Conservation (phyloP, 2,113 vertebrate genomes). For the Poeciliopsis occidentalis region DNA sequence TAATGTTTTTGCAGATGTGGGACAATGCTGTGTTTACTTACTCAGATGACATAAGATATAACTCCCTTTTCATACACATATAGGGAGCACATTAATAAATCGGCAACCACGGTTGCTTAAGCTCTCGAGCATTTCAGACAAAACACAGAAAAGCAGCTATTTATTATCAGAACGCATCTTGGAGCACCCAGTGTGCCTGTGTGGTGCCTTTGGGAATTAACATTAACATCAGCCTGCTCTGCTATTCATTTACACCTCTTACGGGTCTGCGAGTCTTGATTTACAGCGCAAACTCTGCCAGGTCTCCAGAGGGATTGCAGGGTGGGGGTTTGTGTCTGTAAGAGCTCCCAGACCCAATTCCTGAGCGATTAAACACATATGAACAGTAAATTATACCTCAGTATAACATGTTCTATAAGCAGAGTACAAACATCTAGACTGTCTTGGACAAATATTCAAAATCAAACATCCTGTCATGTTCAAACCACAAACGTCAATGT, state of each 20-base stretch:
- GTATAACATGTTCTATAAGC: constrained; percentile 12
- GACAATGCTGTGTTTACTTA: constrained; percentile 9
- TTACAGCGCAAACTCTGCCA: constrained; percentile 58
- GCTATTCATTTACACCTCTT: constrained; percentile 79
- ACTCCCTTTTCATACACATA: neutral
- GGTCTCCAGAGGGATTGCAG: constrained; percentile 53
- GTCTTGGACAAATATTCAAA: neutral
- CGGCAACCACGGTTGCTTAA: neutral
- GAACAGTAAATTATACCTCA: constrained; percentile 35
- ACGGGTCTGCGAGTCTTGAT: constrained; percentile 67
- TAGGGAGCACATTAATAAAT: constrained; percentile 2
- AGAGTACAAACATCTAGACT: neutral
- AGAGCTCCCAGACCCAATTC: constrained; percentile 39
- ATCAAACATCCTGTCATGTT: neutral
- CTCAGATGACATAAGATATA: neutral
- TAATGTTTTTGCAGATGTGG: constrained; percentile 20
- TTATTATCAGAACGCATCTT: constrained; percentile 52
- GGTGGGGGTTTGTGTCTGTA: constrained; percentile 54
- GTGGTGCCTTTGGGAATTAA: constrained; percentile 49
- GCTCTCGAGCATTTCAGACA: constrained; percentile 5
- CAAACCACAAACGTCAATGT: neutral
- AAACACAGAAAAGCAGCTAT: constrained; percentile 41
- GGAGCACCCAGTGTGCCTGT: constrained; percentile 39
- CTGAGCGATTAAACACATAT: constrained; percentile 41
- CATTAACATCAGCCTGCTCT: constrained; percentile 66